Base-by-base conservation (phyloP, 2,888 invertebrate species). In the Tinea trinotella region DNA sequence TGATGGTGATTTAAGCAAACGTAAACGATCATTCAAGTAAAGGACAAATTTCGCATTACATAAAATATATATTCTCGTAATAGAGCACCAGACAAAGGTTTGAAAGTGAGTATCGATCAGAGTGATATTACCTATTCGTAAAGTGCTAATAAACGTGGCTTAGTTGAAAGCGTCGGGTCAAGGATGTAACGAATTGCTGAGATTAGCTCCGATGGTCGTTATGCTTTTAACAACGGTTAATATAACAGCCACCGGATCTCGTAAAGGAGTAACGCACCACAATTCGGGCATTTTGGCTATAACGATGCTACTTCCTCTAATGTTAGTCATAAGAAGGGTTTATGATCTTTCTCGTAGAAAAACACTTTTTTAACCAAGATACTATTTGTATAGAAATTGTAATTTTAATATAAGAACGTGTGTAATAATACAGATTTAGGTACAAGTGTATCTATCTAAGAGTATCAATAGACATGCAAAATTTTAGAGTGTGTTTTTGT, bases 171-270 rank as follows among this genome's bases (percentile, higher is more conserved):
- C 15, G 46, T 35, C 15, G 17, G 55, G 56, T 53, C 53, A 56
- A 53, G 56, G 15, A 24, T 35, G 53, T 18, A 46, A 36, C 17
- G 63, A 61, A 64, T 67, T 60, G 64, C 61, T 60, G 64, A 71
- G 71, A 74, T 76, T 74, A 71, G 71, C 65, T 67, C 62, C 69
- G 49, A 56, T 52, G 63, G 68, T 63, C 70, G 66, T 73, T 74
- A 71, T 70, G 40, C 68, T 64, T 67, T 71, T 71, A 69, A 76
- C 67, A 70, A 58, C 54, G 56, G 62, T 61, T 62, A 64, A 64
- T 63, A 64, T 63, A 64, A 61, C 62, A 10, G 22, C 54, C 18
- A 22, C 13, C 64, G 66, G 65, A 68, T 68, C 66, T 69, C 63
- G 68, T 68, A 55, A 66, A 64, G 59, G 57, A 59, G 66, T 72